Evolutionary conservation across 2,888 invertebrate species (phyloP).

Genomic region (Netelia melanura): DNA sequence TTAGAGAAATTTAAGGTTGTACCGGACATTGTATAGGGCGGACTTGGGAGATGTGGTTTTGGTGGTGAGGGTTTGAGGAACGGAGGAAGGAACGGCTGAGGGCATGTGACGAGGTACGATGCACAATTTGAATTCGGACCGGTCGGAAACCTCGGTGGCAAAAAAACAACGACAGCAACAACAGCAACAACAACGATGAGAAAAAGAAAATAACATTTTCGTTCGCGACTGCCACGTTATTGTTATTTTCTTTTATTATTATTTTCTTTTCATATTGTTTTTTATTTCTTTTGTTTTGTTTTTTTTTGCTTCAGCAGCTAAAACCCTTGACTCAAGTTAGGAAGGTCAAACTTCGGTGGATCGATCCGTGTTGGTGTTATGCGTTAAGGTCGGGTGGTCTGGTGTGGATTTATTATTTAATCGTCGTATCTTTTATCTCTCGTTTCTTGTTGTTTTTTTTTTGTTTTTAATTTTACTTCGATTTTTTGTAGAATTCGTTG

Average conservation of each 20-base stretch:
- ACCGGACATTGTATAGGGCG: background rate
- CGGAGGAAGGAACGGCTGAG: background rate
- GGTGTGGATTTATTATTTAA: slow-evolving; percentile 39
- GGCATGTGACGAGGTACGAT: background rate
- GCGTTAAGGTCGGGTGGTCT: slow-evolving; percentile 49
- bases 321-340: slow-evolving; percentile 85
- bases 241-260: slow-evolving; percentile 37
- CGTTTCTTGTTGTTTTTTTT: background rate
- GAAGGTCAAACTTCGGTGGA: slow-evolving; percentile 81
- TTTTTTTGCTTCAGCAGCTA: slow-evolving; percentile 79
- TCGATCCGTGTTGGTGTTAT: slow-evolving; percentile 67
- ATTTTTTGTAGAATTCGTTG: slow-evolving; percentile 41
- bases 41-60: background rate
- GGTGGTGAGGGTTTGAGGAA: background rate
- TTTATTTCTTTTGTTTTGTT: slow-evolving; percentile 2
- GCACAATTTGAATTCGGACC: slow-evolving; percentile 45
- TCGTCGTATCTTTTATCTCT: slow-evolving; percentile 34
- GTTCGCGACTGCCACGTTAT: slow-evolving; percentile 62
- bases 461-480: slow-evolving; percentile 41
- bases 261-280: slow-evolving; percentile 42
- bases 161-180: slow-evolving; percentile 66
- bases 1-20: slow-evolving; percentile 23
- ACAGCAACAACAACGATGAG: background rate
- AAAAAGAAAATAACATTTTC: slow-evolving; percentile 18
- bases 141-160: slow-evolving; percentile 49